phyloP scores from a whole-genome alignment of 2,113 vertebrate genomes.

The Dissostichus mawsoni region DNA sequence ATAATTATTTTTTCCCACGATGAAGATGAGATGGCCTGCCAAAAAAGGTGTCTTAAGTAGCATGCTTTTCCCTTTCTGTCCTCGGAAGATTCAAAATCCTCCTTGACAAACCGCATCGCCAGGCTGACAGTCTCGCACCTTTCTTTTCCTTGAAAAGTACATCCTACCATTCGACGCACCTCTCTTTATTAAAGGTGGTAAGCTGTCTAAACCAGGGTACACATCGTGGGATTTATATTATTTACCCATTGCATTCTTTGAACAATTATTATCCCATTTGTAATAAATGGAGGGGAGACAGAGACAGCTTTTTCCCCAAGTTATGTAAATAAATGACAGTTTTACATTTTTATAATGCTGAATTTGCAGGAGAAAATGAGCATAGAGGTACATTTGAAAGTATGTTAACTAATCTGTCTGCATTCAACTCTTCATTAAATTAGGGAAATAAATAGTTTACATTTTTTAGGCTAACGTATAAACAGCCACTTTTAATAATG shows the following conservation, averaged over 20 bases:
- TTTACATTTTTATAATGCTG: neutral
- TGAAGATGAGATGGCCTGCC: conserved; percentile 27
- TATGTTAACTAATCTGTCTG: neutral
- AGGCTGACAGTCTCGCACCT: conserved; percentile 30
- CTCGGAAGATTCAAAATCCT: conserved; percentile 48
- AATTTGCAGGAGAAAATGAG: neutral
- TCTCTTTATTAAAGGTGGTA: conserved; percentile 38
- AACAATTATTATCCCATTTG: conserved; percentile 31
- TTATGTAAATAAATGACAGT: conserved; percentile 32
- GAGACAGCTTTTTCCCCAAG: conserved; percentile 6
- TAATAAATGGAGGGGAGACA: neutral
- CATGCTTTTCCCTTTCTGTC: conserved; percentile 22
- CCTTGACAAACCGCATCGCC: conserved; percentile 45
- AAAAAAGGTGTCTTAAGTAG: conserved; percentile 21
- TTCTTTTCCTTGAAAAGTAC: conserved; percentile 35
- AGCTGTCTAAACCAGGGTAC: conserved; percentile 36
- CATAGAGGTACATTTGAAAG: neutral
- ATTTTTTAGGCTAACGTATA: neutral
- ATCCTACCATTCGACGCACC: conserved; percentile 31
- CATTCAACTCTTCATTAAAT: neutral
- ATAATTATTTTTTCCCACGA: neutral
- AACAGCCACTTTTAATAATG: neutral
- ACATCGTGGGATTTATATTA: conserved; percentile 32
- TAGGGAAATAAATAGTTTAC: neutral
- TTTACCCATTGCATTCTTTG: conserved; percentile 34